A percentile compares a stretch with the other conserved stretches of the same genome.
Conservation (phyloP, 2,797 vertebrate species). For the Bucorvus abyssinicus region DNA sequence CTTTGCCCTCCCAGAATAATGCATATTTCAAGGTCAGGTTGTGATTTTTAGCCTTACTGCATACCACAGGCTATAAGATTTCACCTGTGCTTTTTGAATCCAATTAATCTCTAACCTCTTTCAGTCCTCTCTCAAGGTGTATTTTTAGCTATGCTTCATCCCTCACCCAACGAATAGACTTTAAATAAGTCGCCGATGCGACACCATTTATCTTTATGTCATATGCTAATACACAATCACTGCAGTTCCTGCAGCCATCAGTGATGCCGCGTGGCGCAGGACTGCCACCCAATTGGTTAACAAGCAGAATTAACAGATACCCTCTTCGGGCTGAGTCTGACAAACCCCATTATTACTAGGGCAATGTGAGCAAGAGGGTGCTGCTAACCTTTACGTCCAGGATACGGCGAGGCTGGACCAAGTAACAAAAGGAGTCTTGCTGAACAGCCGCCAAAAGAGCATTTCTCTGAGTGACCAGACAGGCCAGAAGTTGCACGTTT, state of each 20-base stretch:
- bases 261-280: neutral
- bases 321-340: neutral
- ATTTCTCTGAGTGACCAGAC: slow-evolving; percentile 82
- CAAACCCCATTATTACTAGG: neutral
- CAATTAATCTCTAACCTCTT: neutral
- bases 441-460: slow-evolving; percentile 76
- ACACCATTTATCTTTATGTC: slow-evolving; percentile 1
- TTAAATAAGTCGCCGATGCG: neutral
- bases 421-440: slow-evolving; percentile 69
- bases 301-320: neutral
- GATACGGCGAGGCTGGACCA: neutral
- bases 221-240: neutral
- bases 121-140: neutral
- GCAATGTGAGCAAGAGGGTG: neutral
- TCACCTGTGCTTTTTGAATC: neutral
- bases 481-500: slow-evolving; percentile 78
- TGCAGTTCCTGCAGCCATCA: neutral
- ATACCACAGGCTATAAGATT: neutral
- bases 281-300: neutral
- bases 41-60: neutral
- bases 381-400: slow-evolving; percentile 46
- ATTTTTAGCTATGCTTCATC: neutral
- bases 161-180: neutral
- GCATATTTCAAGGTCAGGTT: neutral
- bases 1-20: neutral